Percentiles rank a stretch among this genome's conserved stretches.
These are phyloP conservation scores for Porites lobata DNA, from an alignment of 92 coral and sea anemone species.

Conservation along the genomic window DNA sequence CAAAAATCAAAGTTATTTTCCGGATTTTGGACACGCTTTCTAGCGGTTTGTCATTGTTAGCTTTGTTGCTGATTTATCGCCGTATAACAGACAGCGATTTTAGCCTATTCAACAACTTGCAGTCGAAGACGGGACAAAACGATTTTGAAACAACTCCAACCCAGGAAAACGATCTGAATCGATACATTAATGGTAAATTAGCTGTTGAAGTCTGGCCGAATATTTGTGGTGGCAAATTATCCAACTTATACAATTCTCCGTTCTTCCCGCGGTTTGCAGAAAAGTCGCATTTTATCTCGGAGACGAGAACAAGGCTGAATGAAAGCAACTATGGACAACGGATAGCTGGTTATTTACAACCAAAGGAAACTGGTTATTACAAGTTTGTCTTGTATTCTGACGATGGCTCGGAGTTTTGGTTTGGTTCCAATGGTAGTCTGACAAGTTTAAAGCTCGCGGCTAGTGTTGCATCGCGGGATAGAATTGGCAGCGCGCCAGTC, in stretches of 20 bases:
- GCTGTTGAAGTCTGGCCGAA: constrained; percentile 69
- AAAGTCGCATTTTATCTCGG: constrained; percentile 14
- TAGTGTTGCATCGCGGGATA: constrained; percentile 47
- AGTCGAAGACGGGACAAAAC: neutral
- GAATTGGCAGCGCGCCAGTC: constrained; percentile 65
- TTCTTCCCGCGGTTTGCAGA: constrained; percentile 75
- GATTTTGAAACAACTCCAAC: neutral
- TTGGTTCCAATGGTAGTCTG: constrained; percentile 37
- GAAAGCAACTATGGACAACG: constrained; percentile 68
- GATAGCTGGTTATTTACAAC: constrained; percentile 68
- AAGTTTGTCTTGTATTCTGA: constrained; percentile 76
- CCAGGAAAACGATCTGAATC: neutral
- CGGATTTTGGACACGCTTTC: constrained; percentile 5
- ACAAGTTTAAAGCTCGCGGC: constrained; percentile 51
- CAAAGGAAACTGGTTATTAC: constrained; percentile 79
- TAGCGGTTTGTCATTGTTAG: constrained; percentile 24
- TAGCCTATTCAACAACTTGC: neutral
- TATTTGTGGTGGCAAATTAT: constrained; percentile 62
- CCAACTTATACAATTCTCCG: constrained; percentile 56
- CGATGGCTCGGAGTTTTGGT: constrained; percentile 86
- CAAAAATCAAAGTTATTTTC: constrained; percentile 1
- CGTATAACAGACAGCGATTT: neutral
- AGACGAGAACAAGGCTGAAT: constrained; percentile 24
- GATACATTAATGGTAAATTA: constrained; percentile 32
- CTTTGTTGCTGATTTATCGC: constrained; percentile 22